These are phyloP conservation scores for Mechanitis mazaeus DNA, from an alignment of 2,888 invertebrate species.

Conservation along the genomic window DNA sequence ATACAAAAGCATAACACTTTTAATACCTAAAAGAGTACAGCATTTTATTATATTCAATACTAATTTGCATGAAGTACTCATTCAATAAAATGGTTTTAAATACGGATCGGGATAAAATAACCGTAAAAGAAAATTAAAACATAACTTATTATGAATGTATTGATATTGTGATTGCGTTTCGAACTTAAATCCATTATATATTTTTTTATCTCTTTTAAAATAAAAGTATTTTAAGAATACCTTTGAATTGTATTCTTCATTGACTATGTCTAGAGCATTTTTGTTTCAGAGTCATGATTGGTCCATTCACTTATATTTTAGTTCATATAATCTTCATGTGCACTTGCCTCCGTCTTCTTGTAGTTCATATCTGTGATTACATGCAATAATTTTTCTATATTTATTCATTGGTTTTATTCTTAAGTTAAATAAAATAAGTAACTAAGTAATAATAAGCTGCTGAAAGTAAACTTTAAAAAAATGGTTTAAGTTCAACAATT, in stretches of 20 bases:
- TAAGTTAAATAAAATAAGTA: no score
- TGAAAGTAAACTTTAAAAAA: no score
- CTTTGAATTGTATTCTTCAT: constrained; percentile 5
- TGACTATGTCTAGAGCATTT: background rate
- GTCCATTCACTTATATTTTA: no score
- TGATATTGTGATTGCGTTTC: constrained; percentile 22
- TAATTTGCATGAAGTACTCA: constrained; percentile 8
- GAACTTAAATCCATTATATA: constrained; percentile 19
- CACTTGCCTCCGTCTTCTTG: no score
- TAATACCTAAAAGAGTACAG: background rate
- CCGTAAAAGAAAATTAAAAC: constrained; percentile 22
- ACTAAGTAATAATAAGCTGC: no score
- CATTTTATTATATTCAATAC: background rate
- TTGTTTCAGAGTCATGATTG: background rate
- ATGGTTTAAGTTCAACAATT: no score
- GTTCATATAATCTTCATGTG: no score
- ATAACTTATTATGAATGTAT: constrained; percentile 18
- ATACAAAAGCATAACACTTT: constrained; percentile 3
- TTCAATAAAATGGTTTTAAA: constrained; percentile 15
- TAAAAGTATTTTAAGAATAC: constrained; percentile 3
- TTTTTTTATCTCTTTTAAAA: constrained; percentile 16
- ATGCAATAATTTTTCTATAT: no score
- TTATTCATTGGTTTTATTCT: no score
- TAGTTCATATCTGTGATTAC: no score
- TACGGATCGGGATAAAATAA: constrained; percentile 14